Evolutionary conservation across 2,888 invertebrate species (phyloP).

Genomic region (Hyposoter dolosus): DNA sequence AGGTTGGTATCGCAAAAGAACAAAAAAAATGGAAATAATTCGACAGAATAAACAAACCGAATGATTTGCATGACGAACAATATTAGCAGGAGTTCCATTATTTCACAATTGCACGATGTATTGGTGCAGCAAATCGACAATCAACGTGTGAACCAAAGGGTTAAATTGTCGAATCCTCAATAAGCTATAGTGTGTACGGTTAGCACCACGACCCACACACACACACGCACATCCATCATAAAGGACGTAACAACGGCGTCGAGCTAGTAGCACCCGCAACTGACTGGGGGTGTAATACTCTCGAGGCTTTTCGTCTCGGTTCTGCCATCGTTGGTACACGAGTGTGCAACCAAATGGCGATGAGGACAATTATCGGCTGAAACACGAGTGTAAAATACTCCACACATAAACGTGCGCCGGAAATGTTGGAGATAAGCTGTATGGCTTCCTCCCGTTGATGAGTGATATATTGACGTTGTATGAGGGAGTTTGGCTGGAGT

Average conservation of each 20-base stretch:
- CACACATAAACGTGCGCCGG: not conserved
- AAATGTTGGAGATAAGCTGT: conserved; percentile 23
- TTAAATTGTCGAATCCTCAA: conserved; percentile 18
- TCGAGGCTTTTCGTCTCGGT: conserved; percentile 26
- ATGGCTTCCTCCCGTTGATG: not conserved
- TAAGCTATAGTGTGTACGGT: conserved; percentile 16
- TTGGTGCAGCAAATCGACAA: not conserved
- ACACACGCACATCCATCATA: conserved; percentile 12
- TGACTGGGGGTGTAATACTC: conserved; percentile 15
- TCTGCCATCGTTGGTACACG: not conserved
- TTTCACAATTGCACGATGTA: not conserved
- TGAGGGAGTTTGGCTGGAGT: not conserved
- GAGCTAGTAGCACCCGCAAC: conserved; percentile 18
- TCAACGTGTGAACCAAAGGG: conserved; percentile 22
- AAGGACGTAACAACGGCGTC: conserved; percentile 22
- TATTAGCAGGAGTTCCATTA: not conserved
- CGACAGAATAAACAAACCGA: not conserved
- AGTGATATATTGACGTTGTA: not conserved
- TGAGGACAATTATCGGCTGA: conserved; percentile 36
- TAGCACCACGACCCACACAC: conserved; percentile 8
- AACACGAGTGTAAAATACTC: not conserved
- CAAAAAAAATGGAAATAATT: not conserved
- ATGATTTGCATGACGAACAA: not conserved
- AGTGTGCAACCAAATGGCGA: conserved; percentile 26
- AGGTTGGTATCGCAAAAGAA: too few species aligned